Evolutionary conservation across 1,140 invertebrate genomes (phyloP), one percentile per base, ranked within the genome.

Genomic region (Atta texana): DNA sequence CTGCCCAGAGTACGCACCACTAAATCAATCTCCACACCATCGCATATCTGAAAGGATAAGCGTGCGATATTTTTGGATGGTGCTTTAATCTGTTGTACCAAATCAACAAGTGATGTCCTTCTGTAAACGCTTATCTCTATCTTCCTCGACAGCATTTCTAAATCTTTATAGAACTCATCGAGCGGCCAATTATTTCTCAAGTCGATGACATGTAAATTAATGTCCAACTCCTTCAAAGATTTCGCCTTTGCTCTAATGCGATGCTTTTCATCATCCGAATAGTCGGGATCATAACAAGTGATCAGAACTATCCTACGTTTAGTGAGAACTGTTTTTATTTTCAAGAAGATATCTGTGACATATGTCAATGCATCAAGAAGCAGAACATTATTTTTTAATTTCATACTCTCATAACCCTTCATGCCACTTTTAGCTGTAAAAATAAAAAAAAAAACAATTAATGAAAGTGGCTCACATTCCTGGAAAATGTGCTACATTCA

Each of bases 91-190:
- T 92, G 81, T 3, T 82, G 59, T 18, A 92, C 66, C 21, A 93
- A 16, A 39, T 93, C 92, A 1, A 75, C 55, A 3, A 92, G 39
- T n/a, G 75, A 61, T n/a, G 63, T 86, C 59, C 18, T 74, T 76
- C 63, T 88, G 14, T 91, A 92, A 66, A 88, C 85, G 24, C 85
- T 61, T 8, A n/a, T 14, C 0, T 82, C 49, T 3, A 86, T 64
- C 24, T 88, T 86, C 3, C 80, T 69, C 0, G 92, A 90, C 1
- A 92, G 31, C 8, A 91, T 87, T 68, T 93, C 92, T 18, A 94
- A 39, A 61, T 94, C 91, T 87, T 91, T 90, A 18, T 91, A 93
- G 21, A 94, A 93, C 0, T 77, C 8, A 28, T 88, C 59, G 7
- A 77, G 77, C 81, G 87, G 39, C 90, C 90, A 93, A 31, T 85